These are phyloP conservation scores for Enteromius trimaculatus DNA, from an alignment of 2,797 vertebrate genomes.

Conservation along the genomic window DNA sequence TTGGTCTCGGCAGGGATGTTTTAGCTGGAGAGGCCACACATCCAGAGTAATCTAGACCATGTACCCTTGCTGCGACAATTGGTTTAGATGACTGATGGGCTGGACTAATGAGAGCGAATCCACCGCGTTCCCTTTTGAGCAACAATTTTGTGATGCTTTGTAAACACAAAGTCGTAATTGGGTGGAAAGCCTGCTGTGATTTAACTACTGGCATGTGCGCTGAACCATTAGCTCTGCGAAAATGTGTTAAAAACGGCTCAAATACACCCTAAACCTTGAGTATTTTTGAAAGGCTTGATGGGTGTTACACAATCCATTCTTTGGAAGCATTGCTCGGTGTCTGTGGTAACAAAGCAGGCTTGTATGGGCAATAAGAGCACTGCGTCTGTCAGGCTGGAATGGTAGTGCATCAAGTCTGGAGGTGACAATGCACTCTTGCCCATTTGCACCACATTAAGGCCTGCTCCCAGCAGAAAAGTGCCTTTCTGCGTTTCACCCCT, in stretches of 20 bases:
- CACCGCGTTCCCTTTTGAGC: conserved; percentile 15
- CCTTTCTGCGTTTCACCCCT: conserved; percentile 57
- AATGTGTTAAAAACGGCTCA: conserved; percentile 3
- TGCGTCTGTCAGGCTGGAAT: conserved; percentile 68
- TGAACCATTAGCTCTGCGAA: conserved; percentile 4
- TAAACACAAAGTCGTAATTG: conserved; percentile 23
- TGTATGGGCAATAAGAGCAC: conserved; percentile 51
- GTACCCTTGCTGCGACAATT: conserved; percentile 43
- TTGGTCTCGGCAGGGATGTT: conserved; percentile 82
- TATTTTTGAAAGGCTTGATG: conserved; percentile 46
- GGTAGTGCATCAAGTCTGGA: conserved; percentile 69
- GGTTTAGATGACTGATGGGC: conserved; percentile 66
- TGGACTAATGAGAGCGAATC: conserved; percentile 74
- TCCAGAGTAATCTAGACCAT: conserved; percentile 18
- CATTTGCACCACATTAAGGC: conserved; percentile 63
- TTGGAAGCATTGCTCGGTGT: conserved; percentile 26
- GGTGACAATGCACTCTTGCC: conserved; percentile 69
- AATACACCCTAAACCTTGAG: conserved; percentile 2
- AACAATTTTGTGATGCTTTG: conserved; percentile 4
- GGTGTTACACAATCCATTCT: conserved; percentile 47
- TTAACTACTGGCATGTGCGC: not conserved
- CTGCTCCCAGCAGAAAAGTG: conserved; percentile 53
- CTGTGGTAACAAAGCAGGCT: conserved; percentile 44
- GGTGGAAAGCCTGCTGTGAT: conserved; percentile 1
- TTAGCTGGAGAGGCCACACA: conserved; percentile 70